Conservation (phyloP, 1,140 invertebrate species). For the Pogonomyrmex californicus region DNA sequence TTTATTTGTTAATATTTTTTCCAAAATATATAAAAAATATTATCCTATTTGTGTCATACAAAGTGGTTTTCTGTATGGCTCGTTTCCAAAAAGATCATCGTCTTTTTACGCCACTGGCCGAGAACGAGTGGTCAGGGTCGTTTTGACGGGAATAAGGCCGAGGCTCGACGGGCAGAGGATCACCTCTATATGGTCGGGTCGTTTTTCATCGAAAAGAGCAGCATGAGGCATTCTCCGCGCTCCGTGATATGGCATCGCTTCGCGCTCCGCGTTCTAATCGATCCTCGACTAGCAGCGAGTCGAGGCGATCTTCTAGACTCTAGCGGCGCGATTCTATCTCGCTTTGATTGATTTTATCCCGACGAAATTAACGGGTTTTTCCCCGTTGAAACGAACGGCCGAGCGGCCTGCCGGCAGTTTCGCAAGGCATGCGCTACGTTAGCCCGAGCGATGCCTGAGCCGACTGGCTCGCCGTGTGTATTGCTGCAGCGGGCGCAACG, state of each 20-base stretch:
- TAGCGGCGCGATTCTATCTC: slow-evolving; percentile 29
- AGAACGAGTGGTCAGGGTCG: slow-evolving; percentile 58
- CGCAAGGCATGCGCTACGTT: slow-evolving; percentile 69
- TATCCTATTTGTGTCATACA: neutral
- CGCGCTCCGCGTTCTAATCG: slow-evolving; percentile 39
- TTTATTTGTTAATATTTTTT: slow-evolving; percentile 3
- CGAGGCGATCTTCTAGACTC: slow-evolving; percentile 30
- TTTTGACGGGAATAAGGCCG: slow-evolving; percentile 52
- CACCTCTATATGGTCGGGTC: slow-evolving; percentile 55
- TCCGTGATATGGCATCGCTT: slow-evolving; percentile 47
- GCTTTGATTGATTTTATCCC: slow-evolving; percentile 59
- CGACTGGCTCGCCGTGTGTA: slow-evolving; percentile 50
- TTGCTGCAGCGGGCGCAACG: slow-evolving; percentile 49
- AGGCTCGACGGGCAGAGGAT: slow-evolving; percentile 48
- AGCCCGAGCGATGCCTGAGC: slow-evolving; percentile 50
- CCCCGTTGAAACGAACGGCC: slow-evolving; percentile 68
- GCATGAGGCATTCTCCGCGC: slow-evolving; percentile 17
- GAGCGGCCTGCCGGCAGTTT: slow-evolving; percentile 64
- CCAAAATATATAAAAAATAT: neutral
- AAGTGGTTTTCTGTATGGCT: neutral
- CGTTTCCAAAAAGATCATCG: neutral
- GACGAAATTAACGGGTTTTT: slow-evolving; percentile 73
- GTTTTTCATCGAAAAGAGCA: slow-evolving; percentile 62
- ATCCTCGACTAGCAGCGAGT: slow-evolving; percentile 24
- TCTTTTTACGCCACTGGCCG: slow-evolving; percentile 41